Evolutionary conservation across 2,797 vertebrate species (phyloP).

Genomic region (Sphenodon punctatus): DNA sequence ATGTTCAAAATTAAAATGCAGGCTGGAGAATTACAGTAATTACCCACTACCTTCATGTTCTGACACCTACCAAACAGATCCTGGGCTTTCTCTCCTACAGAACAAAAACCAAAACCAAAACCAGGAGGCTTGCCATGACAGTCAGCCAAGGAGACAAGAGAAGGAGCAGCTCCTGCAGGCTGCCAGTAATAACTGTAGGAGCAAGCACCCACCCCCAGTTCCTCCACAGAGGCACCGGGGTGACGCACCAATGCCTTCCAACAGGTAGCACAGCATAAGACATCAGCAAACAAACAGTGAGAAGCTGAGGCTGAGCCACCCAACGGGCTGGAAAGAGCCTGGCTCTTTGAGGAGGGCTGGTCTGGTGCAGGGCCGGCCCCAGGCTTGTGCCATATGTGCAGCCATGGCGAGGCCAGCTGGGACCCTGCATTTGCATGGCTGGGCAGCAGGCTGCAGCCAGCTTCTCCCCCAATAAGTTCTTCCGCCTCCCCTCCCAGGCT

Average conservation of each 20-base stretch:
- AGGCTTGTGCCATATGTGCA: no score
- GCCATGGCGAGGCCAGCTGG: no score
- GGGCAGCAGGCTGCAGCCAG: no score
- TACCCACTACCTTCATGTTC: conserved; percentile 51
- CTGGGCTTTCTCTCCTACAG: conserved; percentile 20
- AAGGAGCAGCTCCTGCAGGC: background rate
- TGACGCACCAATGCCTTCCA: background rate
- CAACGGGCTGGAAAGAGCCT: background rate
- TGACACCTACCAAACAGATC: conserved; percentile 57
- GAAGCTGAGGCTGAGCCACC: background rate
- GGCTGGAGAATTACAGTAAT: conserved; percentile 59
- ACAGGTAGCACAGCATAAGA: no score
- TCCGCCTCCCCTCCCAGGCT: no score
- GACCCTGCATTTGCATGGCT: no score
- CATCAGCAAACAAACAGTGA: background rate
- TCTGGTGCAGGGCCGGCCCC: rapidly evolving
- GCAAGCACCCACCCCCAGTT: rapidly evolving
- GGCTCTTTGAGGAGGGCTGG: background rate
- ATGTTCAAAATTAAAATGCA: conserved; percentile 56
- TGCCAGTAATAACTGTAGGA: rapidly evolving
- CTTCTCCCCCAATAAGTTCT: no score
- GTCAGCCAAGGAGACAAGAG: background rate
- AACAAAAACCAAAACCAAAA: background rate
- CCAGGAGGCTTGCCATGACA: background rate
- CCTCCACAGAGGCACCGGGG: background rate